These are phyloP conservation scores for Clarias batrachus DNA, from an alignment of 2,113 vertebrate species.

Conservation along the genomic window DNA sequence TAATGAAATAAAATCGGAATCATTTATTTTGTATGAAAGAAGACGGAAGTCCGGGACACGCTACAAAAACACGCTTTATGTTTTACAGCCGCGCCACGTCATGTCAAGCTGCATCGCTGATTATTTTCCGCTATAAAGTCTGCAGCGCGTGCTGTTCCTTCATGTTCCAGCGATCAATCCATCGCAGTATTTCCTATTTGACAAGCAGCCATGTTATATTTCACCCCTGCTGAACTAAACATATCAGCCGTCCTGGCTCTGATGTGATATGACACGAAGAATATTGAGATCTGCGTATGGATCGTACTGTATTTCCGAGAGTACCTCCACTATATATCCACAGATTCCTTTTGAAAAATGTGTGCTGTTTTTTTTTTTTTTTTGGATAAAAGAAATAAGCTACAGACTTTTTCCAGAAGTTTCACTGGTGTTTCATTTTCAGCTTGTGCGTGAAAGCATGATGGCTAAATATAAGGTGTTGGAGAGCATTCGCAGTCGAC, in stretches of 20 bases:
- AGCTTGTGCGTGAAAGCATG: constrained; percentile 53
- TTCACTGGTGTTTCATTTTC: constrained; percentile 70
- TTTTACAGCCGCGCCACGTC: neutral
- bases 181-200: constrained; percentile 1
- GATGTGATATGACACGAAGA: constrained; percentile 9
- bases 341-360: neutral
- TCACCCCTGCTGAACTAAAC: neutral
- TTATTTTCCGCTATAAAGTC: neutral
- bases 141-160: neutral
- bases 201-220: constrained; percentile 2
- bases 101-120: neutral
- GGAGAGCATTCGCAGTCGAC: neutral
- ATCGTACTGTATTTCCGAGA: neutral
- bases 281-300: neutral
- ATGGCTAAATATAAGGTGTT: constrained; percentile 48
- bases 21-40: neutral
- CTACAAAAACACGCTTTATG: neutral
- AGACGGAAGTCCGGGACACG: neutral
- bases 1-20: neutral
- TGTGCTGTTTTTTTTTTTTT: neutral
- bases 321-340: neutral
- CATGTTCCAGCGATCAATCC: neutral
- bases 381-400: neutral
- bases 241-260: neutral
- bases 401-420: neutral